Base-by-base conservation (phyloP, 2,113 vertebrate genomes). In the Eleginops maclovinus region DNA sequence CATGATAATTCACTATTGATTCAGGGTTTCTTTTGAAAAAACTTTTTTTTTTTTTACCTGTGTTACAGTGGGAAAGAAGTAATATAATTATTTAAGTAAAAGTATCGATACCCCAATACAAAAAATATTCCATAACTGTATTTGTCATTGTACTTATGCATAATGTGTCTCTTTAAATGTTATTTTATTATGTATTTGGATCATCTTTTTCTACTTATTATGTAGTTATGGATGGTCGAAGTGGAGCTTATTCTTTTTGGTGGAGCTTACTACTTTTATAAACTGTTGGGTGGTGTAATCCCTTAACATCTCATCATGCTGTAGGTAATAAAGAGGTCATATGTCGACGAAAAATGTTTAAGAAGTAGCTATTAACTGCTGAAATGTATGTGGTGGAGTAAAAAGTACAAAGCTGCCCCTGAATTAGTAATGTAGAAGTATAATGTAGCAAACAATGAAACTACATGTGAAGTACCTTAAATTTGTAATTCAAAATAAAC, bases 1-100 rank as follows among this genome's bases (percentile, higher is more conserved):
- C 95, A 94, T 95, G 95, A 95, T 95, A 94, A 96, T 96, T 96
- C 94, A 92, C 93, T 95, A 96, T 96, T 94, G 96, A 97, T 96
- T 94, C 89, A 3, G 21, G 89, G 16, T 41, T 60, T 28, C 1
- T 4, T 3, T 0, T 0, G 10, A 82, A 81, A 85, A 89, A 88
- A 74, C n/a, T n/a, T n/a, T 83, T 82, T 88, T 76, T 73, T 83
- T 82, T 89, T 76, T 69, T 70, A 41, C 44, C 49, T 78, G 70
- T 74, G 24, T 24, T 80, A 43, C 65, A 63, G 54, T 65, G 21
- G 43, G 24, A 6, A 26, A n/a, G 3, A 43, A 21, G 22, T 19
- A 2, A 43, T 63, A 17, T 15, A 19, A 19, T 17, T 13, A 49
- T 9, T 2, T 54, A n/a, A 50, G 15, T 12, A 24, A 63, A 78